Base-by-base conservation (phyloP, 2,888 invertebrate species). In the Phengaris arion region DNA sequence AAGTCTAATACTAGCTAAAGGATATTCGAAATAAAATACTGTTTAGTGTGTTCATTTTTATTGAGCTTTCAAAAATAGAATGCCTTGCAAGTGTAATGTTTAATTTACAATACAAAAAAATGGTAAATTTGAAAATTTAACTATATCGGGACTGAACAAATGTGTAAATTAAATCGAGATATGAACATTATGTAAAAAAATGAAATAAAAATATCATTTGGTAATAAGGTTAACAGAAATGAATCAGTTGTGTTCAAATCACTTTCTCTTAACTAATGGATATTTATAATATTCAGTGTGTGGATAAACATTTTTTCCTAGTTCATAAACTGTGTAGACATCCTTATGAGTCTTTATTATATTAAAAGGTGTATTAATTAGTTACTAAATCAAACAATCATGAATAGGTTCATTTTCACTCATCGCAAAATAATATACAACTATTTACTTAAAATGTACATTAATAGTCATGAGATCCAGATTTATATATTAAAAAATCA, bases 201-300 rank as follows among this genome's bases (percentile, higher is more conserved):
- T 22, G 8, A 59, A 59, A 15, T 15, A 7, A 64, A 22, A 13
- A 72, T 54, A 72, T 22, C 22, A 54, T 52, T 72, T 35, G 72
- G 72, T 72, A 52, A 72, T 52, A 35, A 7, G 7, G 12, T 22
- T 52, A 10, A 54, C 15, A 35, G 45, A 54, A 54, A 72, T 72
- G 52, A 72, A 52, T 72, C 72, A 72, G 54, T 52, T 12, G 7
- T 13, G 22, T 8, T 13, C 1, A 52, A 72, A 72, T 54, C 72
- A 72, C 72, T 72, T 54, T 52, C 13, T 22, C 72, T 72, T 72
- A 72, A 45, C 35, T 72, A 72, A 72, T 54, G 72, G 72, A 72
- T 54, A 72, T 68, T 68, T 13, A 72, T 52, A 72, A 54, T 12
- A 35, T 6, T 22, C 22, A 35, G 72, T 72, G 72, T 72, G 72